These are phyloP conservation scores for Cataglyphis hispanica DNA, from an alignment of 1,140 invertebrate species.

Conservation along the genomic window DNA sequence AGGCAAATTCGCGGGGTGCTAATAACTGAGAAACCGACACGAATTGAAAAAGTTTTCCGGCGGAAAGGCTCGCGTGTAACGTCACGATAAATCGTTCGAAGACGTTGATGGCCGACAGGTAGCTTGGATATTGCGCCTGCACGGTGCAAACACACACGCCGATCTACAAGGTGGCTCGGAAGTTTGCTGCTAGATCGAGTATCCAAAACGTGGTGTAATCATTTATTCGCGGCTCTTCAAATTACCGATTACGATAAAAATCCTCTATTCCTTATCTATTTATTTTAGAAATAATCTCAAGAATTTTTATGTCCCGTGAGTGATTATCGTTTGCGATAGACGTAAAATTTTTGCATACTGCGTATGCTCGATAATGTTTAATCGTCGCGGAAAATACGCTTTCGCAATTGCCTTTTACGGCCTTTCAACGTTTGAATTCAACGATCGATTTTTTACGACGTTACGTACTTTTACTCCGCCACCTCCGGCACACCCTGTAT, in stretches of 20 bases:
- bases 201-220: not conserved
- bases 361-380: not conserved
- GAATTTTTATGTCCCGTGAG: not conserved
- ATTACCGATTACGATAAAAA: not conserved
- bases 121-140: conserved; percentile 67
- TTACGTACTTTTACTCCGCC: not conserved
- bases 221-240: not conserved
- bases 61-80: conserved; percentile 67
- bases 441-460: conserved; percentile 5
- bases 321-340: not conserved
- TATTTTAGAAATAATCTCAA: not conserved
- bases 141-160: not conserved
- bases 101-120: conserved; percentile 72
- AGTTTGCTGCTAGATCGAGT: conserved; percentile 48
- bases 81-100: conserved; percentile 74
- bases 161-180: conserved; percentile 35
- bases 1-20: conserved; percentile 68
- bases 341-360: too few relatives aligned
- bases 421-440: conserved; percentile 22
- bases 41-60: conserved; percentile 72
- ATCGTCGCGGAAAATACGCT: conserved; percentile 13
- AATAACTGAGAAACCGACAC: conserved; percentile 71
- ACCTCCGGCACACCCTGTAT: conserved; percentile 18
- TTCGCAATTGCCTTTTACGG: conserved; percentile 1
- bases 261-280: too few relatives aligned